A percentile compares a stretch with the other conserved stretches of the same genome.
Conservation (phyloP, 2,888 invertebrate species). For the Metopia argyrocephala region DNA sequence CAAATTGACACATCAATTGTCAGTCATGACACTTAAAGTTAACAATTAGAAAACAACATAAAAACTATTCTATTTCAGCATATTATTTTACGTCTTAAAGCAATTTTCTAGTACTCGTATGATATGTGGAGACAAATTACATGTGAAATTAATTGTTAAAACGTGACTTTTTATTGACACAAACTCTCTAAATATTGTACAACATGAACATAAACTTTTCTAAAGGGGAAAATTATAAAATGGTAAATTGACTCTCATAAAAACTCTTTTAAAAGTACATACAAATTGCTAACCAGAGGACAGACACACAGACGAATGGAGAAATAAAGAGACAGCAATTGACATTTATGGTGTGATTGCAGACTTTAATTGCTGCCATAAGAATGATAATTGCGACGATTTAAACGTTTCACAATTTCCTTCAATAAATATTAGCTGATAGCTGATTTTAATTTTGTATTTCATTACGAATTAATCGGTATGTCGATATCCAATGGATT, state of each 20-base stretch:
- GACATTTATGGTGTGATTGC: not conserved
- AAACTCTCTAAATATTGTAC: not conserved
- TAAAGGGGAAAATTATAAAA: not conserved
- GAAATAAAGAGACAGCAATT: not conserved
- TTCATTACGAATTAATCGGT: too few relatives aligned
- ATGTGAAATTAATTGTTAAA: slow-evolving; percentile 33
- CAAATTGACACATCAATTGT: slow-evolving; percentile 32
- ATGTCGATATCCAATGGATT: too few relatives aligned
- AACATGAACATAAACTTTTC: not conserved
- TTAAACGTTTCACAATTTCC: slow-evolving; percentile 22
- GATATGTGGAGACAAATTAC: slow-evolving; percentile 9
- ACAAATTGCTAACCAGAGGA: not conserved
- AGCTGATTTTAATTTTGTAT: too few relatives aligned
- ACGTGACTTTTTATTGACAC: slow-evolving; percentile 28
- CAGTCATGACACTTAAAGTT: slow-evolving; percentile 26
- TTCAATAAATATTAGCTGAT: not conserved
- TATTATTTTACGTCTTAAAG: not conserved
- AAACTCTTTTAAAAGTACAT: not conserved
- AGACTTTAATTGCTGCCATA: not conserved
- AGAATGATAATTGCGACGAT: not conserved
- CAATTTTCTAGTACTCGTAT: not conserved
- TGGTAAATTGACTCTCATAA: not conserved
- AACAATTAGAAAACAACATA: slow-evolving; percentile 7
- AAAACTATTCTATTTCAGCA: not conserved
- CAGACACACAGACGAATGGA: not conserved